A percentile compares a stretch with the other conserved stretches of the same genome.
phyloP scores from a whole-genome alignment of 1,140 invertebrate species.

The Carcinoscorpius rotundicauda region DNA sequence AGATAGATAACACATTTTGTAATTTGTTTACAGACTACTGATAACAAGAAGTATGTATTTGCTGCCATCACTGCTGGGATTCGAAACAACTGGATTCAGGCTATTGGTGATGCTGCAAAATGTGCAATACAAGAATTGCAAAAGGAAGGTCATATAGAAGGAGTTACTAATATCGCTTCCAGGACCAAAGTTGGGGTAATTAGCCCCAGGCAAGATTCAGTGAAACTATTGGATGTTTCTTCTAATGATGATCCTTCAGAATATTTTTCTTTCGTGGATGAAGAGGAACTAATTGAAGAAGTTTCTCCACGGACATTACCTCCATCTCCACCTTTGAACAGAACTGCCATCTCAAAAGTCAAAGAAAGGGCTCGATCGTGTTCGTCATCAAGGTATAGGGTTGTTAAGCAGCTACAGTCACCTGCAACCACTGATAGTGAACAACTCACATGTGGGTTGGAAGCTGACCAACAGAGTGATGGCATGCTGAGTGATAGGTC shows the following conservation, averaged over 20 bases:
- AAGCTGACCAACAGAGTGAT: too few relatives aligned
- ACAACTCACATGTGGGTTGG: too few relatives aligned
- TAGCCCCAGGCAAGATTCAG: too few relatives aligned
- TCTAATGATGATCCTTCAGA: constrained; percentile 6
- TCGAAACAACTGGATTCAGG: constrained; percentile 80
- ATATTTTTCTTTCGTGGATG: constrained; percentile 6
- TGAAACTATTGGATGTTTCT: too few relatives aligned
- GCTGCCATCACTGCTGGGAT: constrained; percentile 87
- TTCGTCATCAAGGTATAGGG: constrained; percentile 32
- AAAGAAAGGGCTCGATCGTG: constrained; percentile 42
- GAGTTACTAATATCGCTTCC: too few relatives aligned
- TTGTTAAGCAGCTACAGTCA: too few relatives aligned
- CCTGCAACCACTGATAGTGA: too few relatives aligned
- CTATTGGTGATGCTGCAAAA: constrained; percentile 54
- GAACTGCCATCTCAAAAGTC: constrained; percentile 56
- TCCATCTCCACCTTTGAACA: constrained; percentile 55
- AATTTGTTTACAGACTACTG: neutral
- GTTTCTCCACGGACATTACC: constrained; percentile 36
- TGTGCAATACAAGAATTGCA: constrained; percentile 4
- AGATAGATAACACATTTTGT: too few relatives aligned
- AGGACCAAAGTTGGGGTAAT: too few relatives aligned
- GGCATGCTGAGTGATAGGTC: too few relatives aligned
- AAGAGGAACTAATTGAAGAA: constrained; percentile 5
- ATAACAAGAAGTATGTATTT: constrained; percentile 40
- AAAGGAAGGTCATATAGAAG: too few relatives aligned